Conservation (phyloP, 2,113 vertebrate genomes). For the Xyrauchen texanus region DNA sequence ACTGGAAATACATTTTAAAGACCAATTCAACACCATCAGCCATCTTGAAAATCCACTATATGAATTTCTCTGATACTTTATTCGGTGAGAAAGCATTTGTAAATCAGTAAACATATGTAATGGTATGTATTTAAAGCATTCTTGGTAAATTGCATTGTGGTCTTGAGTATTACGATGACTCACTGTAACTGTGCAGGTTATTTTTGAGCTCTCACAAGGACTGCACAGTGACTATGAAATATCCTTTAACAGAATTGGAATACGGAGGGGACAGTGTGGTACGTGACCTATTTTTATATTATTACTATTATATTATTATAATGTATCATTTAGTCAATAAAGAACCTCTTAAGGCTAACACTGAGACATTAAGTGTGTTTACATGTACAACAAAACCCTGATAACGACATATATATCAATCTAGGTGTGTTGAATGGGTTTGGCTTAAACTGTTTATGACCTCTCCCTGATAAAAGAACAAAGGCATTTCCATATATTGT, state of each 20-base stretch:
- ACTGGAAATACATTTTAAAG: not conserved
- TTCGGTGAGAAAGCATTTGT: not conserved
- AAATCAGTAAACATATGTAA: not conserved
- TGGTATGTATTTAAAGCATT: not conserved
- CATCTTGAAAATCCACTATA: not conserved
- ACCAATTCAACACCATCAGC: not conserved
- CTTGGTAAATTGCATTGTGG: not conserved
- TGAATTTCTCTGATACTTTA: not conserved
- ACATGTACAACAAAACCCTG: too few species aligned
- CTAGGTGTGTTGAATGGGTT: too few species aligned
- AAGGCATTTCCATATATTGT: too few species aligned
- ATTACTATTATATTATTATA: not conserved
- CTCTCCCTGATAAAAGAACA: too few species aligned
- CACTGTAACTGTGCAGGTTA: conserved; percentile 68
- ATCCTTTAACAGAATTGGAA: conserved; percentile 69
- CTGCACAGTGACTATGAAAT: conserved; percentile 63
- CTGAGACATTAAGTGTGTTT: not conserved
- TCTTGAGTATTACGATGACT: not conserved
- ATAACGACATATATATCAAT: too few species aligned
- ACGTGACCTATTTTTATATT: conserved; percentile 47
- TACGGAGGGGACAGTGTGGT: conserved; percentile 73
- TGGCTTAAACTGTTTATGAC: too few species aligned
- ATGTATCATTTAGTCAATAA: too few species aligned
- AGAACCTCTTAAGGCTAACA: too few species aligned
- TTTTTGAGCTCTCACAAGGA: conserved; percentile 72